Conservation (phyloP, 2,113 vertebrate species). For the Corydoras maculifer region DNA sequence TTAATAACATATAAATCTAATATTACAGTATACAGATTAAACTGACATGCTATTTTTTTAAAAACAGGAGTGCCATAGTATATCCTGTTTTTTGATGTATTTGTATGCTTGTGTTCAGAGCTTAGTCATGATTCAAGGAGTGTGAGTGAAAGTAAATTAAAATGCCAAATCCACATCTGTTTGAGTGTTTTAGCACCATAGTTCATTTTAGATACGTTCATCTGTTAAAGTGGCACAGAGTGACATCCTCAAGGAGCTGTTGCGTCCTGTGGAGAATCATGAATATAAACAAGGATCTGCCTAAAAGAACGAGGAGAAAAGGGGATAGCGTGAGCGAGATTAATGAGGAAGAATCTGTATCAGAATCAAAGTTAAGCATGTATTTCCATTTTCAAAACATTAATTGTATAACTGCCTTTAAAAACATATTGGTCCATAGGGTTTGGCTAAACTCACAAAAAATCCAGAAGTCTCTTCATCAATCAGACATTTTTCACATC, state of each 20-base stretch:
- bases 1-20: no score
- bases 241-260: constrained; percentile 56
- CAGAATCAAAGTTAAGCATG: no score
- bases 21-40: no score
- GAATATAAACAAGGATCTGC: constrained; percentile 55
- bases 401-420: no score
- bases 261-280: constrained; percentile 49
- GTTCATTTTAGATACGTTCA: constrained; percentile 56
- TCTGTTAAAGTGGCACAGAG: constrained; percentile 56
- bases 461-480: no score
- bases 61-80: not conserved
- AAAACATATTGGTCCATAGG: no score
- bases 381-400: no score
- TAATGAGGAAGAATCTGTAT: constrained; percentile 10
- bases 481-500: no score
- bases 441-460: no score
- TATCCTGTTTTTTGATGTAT: not conserved
- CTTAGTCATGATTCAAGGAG: not conserved
- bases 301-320: constrained; percentile 25
- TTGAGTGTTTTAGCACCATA: constrained; percentile 45
- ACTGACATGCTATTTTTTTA: no score
- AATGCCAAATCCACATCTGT: constrained; percentile 54
- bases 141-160: constrained; percentile 43
- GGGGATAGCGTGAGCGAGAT: constrained; percentile 24
- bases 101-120: not conserved